Conservation (phyloP, 2,888 invertebrate genomes). For the Standfussiana lucernea region DNA sequence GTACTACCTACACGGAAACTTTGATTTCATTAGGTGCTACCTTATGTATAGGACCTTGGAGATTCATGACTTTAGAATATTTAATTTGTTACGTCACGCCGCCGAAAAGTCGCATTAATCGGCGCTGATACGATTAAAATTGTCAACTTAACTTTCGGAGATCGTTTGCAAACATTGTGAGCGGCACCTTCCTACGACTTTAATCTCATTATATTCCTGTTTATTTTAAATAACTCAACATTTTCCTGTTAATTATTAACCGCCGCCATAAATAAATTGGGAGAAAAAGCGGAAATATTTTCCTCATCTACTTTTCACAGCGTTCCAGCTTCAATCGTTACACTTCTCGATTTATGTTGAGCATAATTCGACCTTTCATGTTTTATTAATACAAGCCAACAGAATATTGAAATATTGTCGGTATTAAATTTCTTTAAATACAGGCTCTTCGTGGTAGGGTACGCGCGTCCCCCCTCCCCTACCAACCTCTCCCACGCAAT, state of each 20-base stretch:
- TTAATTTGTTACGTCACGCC: not conserved
- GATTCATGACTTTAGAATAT: not conserved
- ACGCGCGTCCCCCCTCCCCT: slow-evolving; percentile 22
- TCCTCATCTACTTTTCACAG: slow-evolving; percentile 39
- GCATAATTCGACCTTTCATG: slow-evolving; percentile 55
- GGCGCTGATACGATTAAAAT: not conserved
- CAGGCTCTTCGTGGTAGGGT: slow-evolving; percentile 44
- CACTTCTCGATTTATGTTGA: slow-evolving; percentile 51
- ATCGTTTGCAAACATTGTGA: not conserved
- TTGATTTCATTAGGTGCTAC: slow-evolving; percentile 50
- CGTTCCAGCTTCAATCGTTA: slow-evolving; percentile 46
- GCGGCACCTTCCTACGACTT: not conserved
- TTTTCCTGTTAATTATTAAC: slow-evolving; percentile 50
- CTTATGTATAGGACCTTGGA: slow-evolving; percentile 3
- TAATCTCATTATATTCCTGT: slow-evolving; percentile 21
- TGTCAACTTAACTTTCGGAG: not conserved
- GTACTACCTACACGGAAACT: slow-evolving; percentile 44
- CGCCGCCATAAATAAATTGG: slow-evolving; percentile 36
- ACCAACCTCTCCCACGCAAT: slow-evolving; percentile 59
- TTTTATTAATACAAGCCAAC: slow-evolving; percentile 59
- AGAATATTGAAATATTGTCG: slow-evolving; percentile 57
- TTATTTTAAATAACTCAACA: slow-evolving; percentile 32
- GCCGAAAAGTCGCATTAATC: not conserved
- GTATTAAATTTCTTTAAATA: slow-evolving; percentile 66
- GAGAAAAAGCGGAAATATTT: slow-evolving; percentile 34